These are phyloP conservation scores for Spilogale gracilis DNA, from an alignment of 2,113 vertebrate species.

Conservation along the genomic window DNA sequence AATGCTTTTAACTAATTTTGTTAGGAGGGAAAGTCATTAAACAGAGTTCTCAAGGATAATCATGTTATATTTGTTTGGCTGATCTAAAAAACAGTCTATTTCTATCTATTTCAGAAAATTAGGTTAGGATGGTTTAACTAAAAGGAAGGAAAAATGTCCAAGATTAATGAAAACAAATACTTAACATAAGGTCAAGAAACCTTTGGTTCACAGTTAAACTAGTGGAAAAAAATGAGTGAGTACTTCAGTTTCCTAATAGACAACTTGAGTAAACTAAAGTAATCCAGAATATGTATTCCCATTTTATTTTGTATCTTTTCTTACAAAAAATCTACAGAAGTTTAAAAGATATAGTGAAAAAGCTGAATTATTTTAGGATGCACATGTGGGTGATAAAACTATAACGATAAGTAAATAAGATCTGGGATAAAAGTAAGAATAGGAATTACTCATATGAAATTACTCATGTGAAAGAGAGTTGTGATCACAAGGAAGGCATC, in stretches of 20 bases:
- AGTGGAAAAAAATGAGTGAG: background rate
- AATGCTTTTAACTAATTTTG: slow-evolving; percentile 61
- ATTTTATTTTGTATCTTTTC: background rate
- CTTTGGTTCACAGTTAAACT: slow-evolving; percentile 54
- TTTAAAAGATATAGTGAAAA: background rate
- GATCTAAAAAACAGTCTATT: slow-evolving; percentile 46
- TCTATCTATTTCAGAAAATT: slow-evolving; percentile 65
- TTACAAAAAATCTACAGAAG: background rate
- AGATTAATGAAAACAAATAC: slow-evolving; percentile 46
- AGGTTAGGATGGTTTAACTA: slow-evolving; percentile 3
- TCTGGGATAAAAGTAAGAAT: background rate
- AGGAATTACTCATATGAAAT: background rate
- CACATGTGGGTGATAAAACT: background rate
- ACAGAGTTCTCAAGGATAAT: slow-evolving; percentile 44
- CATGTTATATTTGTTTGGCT: slow-evolving; percentile 12
- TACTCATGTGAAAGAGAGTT: background rate
- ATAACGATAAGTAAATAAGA: slow-evolving; percentile 7
- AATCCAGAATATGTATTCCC: background rate
- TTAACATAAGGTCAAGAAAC: background rate
- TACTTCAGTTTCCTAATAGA: slow-evolving; percentile 20
- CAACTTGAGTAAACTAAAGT: background rate
- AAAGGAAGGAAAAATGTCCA: slow-evolving; percentile 66
- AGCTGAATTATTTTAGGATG: background rate
- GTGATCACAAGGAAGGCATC: background rate
- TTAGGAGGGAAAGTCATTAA: background rate